phyloP scores from a whole-genome alignment of 2,888 invertebrate species.

The Chironomus riparius region DNA sequence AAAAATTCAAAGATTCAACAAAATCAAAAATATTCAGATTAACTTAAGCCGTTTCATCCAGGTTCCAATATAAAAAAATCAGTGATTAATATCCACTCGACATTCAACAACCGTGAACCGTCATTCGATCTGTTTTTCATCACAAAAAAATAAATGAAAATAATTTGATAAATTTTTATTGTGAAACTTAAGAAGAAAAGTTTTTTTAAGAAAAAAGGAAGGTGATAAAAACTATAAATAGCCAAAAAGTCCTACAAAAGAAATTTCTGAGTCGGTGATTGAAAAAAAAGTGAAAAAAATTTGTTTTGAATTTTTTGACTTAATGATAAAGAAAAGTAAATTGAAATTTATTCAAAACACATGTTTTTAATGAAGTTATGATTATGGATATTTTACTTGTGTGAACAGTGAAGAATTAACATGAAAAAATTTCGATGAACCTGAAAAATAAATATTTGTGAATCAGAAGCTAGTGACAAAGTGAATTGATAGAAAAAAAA shows the following conservation, averaged over 20 bases:
- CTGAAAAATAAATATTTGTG: not conserved
- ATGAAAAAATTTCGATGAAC: not conserved
- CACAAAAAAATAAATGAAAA: not conserved
- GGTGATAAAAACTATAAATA: slow-evolving; percentile 18
- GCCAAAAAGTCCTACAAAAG: not conserved
- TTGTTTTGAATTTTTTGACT: not conserved
- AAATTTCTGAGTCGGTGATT: not conserved
- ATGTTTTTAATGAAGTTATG: no score
- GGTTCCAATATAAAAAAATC: not conserved
- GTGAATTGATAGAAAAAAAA: not conserved
- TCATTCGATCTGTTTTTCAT: slow-evolving; percentile 2
- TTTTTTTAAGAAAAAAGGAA: not conserved
- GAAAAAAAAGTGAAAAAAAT: slow-evolving; percentile 7
- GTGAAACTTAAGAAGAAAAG: slow-evolving; percentile 2
- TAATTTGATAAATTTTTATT: slow-evolving; percentile 1
- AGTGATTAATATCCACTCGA: not conserved
- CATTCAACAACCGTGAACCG: no score
- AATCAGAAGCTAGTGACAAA: not conserved
- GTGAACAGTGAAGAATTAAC: not conserved
- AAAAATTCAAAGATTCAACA: no score
- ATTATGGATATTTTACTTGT: not conserved
- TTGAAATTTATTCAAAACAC: not conserved
- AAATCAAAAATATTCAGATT: no score
- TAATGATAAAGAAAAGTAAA: not conserved
- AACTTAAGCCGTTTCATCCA: no score